These are phyloP conservation scores for Sebastes melanostomus DNA, from an alignment of 2,797 vertebrate genomes.

Conservation along the genomic window DNA sequence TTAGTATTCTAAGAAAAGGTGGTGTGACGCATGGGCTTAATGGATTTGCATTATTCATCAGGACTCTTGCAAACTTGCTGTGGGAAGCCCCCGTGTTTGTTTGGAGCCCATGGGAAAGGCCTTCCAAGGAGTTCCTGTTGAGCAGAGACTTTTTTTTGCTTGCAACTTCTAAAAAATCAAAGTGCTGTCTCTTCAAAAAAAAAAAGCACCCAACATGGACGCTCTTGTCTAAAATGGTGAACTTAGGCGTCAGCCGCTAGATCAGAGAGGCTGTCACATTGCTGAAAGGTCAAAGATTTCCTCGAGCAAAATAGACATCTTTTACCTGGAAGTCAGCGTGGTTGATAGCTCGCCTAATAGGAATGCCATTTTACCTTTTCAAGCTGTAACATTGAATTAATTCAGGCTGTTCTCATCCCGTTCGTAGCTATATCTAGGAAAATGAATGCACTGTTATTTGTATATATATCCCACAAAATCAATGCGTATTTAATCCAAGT, in stretches of 20 bases:
- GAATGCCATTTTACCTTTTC: background rate
- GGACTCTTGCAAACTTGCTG: slow-evolving; percentile 28
- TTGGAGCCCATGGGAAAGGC: slow-evolving; percentile 26
- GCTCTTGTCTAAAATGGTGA: slow-evolving; percentile 25
- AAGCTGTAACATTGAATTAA: background rate
- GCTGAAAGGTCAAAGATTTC: slow-evolving; percentile 25
- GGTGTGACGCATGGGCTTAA: slow-evolving; percentile 45
- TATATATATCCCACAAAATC: background rate
- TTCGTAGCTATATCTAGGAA: rapidly evolving
- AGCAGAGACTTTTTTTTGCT: slow-evolving; percentile 61
- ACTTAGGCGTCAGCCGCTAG: slow-evolving; percentile 17
- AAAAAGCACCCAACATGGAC: slow-evolving; percentile 7
- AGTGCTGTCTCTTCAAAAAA: slow-evolving; percentile 57
- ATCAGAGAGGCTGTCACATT: slow-evolving; percentile 45
- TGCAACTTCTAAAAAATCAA: slow-evolving; percentile 42
- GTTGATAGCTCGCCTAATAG: background rate
- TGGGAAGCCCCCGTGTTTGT: slow-evolving; percentile 47
- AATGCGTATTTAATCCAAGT: background rate
- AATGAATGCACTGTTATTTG: background rate
- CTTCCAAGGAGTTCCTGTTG: slow-evolving; percentile 34
- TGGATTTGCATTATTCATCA: slow-evolving; percentile 64
- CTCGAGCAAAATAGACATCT: background rate
- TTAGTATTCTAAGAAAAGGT: slow-evolving; percentile 61
- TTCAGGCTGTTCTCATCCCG: background rate
- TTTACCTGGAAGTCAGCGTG: background rate